phyloP scores from a whole-genome alignment of 2,113 vertebrate species.

The Brachyistius frenatus region DNA sequence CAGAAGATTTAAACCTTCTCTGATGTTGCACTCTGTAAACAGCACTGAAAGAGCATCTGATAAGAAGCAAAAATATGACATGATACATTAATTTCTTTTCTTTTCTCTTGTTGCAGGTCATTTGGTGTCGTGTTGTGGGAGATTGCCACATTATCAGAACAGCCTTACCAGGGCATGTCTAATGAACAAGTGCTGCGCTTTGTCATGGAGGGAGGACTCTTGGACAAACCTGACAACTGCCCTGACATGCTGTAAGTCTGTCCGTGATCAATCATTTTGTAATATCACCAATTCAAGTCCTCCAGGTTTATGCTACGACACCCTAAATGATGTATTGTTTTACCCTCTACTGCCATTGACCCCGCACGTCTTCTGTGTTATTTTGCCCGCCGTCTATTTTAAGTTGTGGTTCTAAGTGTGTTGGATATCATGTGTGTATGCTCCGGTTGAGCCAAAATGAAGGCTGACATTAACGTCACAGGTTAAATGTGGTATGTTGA shows the following conservation, averaged over 20 bases:
- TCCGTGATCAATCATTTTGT: background rate
- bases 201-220: slow-evolving; percentile 97
- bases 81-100: background rate
- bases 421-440: slow-evolving; percentile 67
- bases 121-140: slow-evolving; percentile 99
- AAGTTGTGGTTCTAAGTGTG: slow-evolving; percentile 50
- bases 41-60: background rate
- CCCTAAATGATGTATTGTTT: slow-evolving; percentile 40
- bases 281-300: background rate
- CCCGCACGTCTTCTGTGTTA: slow-evolving; percentile 20
- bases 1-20: background rate
- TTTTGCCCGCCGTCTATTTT: slow-evolving; percentile 66
- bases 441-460: slow-evolving; percentile 50
- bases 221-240: slow-evolving; percentile 98
- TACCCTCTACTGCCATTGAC: slow-evolving; percentile 2
- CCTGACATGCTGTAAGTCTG: slow-evolving; percentile 94
- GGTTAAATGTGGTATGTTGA: slow-evolving; percentile 80
- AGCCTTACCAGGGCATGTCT: slow-evolving; percentile 99
- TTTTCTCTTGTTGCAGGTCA: slow-evolving; percentile 85
- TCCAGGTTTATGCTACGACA: background rate
- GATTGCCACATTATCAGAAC: slow-evolving; percentile 95
- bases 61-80: background rate
- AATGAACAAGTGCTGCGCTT: slow-evolving; percentile 99
- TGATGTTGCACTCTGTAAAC: background rate
- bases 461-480: slow-evolving; percentile 77